Evolutionary conservation across 2,888 invertebrate genomes (phyloP).

Genomic region (Meganola albula): DNA sequence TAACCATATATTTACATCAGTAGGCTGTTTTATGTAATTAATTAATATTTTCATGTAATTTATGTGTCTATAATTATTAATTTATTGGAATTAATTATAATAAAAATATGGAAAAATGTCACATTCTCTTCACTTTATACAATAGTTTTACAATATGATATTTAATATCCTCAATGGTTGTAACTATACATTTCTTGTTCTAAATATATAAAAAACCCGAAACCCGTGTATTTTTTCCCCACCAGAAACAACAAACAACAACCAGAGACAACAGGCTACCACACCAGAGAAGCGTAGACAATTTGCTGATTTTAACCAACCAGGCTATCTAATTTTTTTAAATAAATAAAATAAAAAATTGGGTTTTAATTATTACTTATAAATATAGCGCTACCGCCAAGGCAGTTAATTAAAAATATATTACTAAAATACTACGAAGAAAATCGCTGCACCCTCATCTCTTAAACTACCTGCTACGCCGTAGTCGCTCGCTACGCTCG

Average conservation of each 20-base stretch:
- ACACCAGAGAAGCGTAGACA: too few relatives aligned
- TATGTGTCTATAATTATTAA: constrained; percentile 76
- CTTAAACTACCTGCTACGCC: too few relatives aligned
- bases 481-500: too few relatives aligned
- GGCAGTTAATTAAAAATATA: too few relatives aligned
- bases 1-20: constrained; percentile 75
- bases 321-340: too few relatives aligned
- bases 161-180: constrained; percentile 79
- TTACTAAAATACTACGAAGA: too few relatives aligned
- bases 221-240: constrained; percentile 38
- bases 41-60: constrained; percentile 75
- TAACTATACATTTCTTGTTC: constrained; percentile 80
- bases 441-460: too few relatives aligned
- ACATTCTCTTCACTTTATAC: constrained; percentile 78
- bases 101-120: constrained; percentile 66
- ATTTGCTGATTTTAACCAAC: too few relatives aligned
- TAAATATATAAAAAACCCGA: constrained; percentile 77
- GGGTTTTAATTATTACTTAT: too few relatives aligned
- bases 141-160: constrained; percentile 79
- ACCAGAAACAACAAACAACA: constrained; percentile 9
- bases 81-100: constrained; percentile 74
- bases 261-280: background rate
- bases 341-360: too few relatives aligned
- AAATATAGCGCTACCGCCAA: too few relatives aligned
- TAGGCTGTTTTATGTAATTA: constrained; percentile 73